Evolutionary conservation across 2,888 invertebrate genomes (phyloP), one percentile per base, ranked within the genome.

Genomic region (Invenusta paracnida): DNA sequence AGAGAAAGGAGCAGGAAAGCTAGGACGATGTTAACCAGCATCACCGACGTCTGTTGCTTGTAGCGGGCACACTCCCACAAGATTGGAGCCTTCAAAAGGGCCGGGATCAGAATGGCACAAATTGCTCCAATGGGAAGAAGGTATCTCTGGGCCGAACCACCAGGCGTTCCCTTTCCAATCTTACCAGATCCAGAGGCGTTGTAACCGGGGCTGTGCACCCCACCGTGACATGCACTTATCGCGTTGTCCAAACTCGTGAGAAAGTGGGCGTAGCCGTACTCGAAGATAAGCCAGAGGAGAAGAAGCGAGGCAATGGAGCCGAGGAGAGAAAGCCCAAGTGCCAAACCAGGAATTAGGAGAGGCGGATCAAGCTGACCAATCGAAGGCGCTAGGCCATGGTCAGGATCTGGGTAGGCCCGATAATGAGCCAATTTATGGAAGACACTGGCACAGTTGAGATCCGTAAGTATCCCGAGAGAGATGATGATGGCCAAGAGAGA

Each of bases 221-320:
- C 73, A 25, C 23, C 27, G 73, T 73, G 73, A 73, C 73, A 13
- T 73, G 73, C 73, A 73, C 73, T 73, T 2, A 23, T 73, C 23
- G 73, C 5, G 2, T 5, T 23, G 73, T 73, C 73, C 11, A 83
- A 11, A 48, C 27, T 83, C 31, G 83, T 2, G 1, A 31, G 27
- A 23, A 83, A 83, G 11, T 83, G 83, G n/a, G 13, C 2, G 17
- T 83, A 30, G 1, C 83, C 83, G 31, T 83, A 83, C 48, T 83
- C 83, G 48, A 83, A 83, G 29, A 83, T 27, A 13, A 31, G n/a
- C 11, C 29, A 83, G 11, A 83, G 48, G 31, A 29, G 17, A 1
- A 83, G n/a, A 1, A 83, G 23, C 31, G 48, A 30, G 1, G 31
- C 2, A 25, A 83, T 30, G n/a, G 83, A 83, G 2, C 83, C 83